phyloP scores from a whole-genome alignment of 1,140 invertebrate species.

The Neodiprion pinetum region DNA sequence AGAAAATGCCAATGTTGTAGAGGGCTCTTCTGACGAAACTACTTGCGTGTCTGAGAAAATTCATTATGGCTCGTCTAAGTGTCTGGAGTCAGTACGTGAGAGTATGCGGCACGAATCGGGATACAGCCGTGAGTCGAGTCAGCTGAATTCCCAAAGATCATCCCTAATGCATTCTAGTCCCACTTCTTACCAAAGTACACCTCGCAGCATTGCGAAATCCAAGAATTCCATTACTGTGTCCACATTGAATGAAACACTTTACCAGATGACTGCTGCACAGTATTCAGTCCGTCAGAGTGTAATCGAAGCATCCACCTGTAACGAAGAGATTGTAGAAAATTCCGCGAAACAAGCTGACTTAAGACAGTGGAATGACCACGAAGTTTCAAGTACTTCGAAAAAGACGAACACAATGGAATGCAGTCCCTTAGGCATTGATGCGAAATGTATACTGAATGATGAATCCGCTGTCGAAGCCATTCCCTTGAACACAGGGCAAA shows the following conservation, averaged over 20 bases:
- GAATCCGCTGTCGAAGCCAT: neutral
- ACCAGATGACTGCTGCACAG: neutral
- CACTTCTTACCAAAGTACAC: neutral
- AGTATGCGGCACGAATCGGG: neutral
- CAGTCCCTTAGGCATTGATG: neutral
- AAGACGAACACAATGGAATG: too few species aligned
- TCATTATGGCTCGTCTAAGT: neutral
- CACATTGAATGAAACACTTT: neutral
- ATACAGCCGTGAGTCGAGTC: neutral
- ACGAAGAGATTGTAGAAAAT: too few species aligned
- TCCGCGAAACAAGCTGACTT: too few species aligned
- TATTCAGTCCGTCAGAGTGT: neutral
- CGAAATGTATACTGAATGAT: neutral
- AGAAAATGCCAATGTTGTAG: neutral
- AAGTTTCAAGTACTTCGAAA: neutral
- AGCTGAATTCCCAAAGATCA: neutral
- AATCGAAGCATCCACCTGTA: neutral
- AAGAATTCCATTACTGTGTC: neutral
- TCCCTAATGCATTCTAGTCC: neutral
- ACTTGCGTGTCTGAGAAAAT: neutral
- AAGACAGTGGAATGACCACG: neutral
- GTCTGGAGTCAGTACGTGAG: neutral
- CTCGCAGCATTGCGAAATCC: too few species aligned
- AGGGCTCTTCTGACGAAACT: neutral
- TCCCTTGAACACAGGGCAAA: neutral